Conservation (phyloP, 2,113 vertebrate species). For the Apaloderma vittatum region DNA sequence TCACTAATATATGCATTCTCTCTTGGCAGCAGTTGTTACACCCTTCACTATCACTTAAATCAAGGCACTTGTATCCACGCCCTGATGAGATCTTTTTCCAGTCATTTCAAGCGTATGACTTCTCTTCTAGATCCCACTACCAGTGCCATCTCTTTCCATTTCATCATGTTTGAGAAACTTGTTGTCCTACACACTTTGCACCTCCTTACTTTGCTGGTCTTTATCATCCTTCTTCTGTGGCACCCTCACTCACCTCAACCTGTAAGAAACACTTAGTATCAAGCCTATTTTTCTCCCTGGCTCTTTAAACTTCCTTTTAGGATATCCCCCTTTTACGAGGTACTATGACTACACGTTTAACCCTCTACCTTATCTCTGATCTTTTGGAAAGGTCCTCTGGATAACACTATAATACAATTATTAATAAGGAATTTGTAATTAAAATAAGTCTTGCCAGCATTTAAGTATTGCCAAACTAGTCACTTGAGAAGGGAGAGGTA, state of each 20-base stretch:
- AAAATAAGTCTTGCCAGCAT: background rate
- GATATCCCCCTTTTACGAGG: background rate
- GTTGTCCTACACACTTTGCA: background rate
- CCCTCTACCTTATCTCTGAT: background rate
- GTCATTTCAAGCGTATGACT: background rate
- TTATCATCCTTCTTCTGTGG: background rate
- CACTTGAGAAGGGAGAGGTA: background rate
- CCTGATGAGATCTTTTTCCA: background rate
- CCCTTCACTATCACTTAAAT: background rate
- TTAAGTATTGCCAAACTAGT: background rate
- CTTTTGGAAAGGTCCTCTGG: background rate
- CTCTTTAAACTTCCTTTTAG: background rate
- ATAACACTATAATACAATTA: background rate
- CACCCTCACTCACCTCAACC: background rate
- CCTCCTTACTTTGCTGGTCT: background rate
- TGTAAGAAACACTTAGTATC: background rate
- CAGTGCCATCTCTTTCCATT: background rate
- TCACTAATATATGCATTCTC: background rate
- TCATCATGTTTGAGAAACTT: slow-evolving; percentile 10
- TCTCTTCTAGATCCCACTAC: background rate
- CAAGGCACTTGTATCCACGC: background rate
- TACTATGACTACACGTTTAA: background rate
- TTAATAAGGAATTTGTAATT: background rate
- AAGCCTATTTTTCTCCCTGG: background rate
- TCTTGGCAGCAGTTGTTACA: background rate